These are phyloP conservation scores for Thomomys bottae DNA, from an alignment of 2,113 vertebrate genomes.

Conservation along the genomic window DNA sequence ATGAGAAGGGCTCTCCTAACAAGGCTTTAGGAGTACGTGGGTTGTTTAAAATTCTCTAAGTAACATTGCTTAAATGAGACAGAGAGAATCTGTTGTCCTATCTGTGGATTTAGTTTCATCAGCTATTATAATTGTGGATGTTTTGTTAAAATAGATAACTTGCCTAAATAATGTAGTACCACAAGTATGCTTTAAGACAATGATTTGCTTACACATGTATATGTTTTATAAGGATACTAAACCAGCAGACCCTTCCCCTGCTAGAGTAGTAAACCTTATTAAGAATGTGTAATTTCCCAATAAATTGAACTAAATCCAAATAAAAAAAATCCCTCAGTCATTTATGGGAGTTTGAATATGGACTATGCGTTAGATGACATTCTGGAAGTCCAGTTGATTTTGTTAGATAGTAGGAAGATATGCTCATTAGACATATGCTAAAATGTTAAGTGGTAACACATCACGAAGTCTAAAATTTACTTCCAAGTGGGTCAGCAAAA, in stretches of 20 bases:
- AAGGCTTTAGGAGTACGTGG: neutral
- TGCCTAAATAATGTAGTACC: slow-evolving; percentile 52
- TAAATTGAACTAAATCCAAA: slow-evolving; percentile 54
- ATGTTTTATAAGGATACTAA: slow-evolving; percentile 55
- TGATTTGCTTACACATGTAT: slow-evolving; percentile 17
- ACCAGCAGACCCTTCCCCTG: slow-evolving; percentile 58
- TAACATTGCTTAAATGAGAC: slow-evolving; percentile 21
- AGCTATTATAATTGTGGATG: slow-evolving; percentile 52
- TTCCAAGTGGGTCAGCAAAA: neutral
- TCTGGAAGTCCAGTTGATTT: neutral
- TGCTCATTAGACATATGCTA: neutral
- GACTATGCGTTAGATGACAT: neutral
- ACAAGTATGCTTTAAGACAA: slow-evolving; percentile 27
- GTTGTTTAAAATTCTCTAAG: no score
- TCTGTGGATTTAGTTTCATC: slow-evolving; percentile 57
- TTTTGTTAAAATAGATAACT: slow-evolving; percentile 56
- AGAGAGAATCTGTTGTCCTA: slow-evolving; percentile 10
- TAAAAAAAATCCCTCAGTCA: no score
- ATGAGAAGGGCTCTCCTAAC: neutral
- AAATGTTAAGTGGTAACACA: neutral
- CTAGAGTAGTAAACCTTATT: slow-evolving; percentile 53
- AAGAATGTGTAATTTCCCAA: slow-evolving; percentile 46
- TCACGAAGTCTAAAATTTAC: neutral
- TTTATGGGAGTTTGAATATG: neutral
- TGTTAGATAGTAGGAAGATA: neutral